Percentiles rank a stretch among this genome's conserved stretches.
phyloP scores from a whole-genome alignment of 2,888 invertebrate genomes.

The Dryococelus australis region DNA sequence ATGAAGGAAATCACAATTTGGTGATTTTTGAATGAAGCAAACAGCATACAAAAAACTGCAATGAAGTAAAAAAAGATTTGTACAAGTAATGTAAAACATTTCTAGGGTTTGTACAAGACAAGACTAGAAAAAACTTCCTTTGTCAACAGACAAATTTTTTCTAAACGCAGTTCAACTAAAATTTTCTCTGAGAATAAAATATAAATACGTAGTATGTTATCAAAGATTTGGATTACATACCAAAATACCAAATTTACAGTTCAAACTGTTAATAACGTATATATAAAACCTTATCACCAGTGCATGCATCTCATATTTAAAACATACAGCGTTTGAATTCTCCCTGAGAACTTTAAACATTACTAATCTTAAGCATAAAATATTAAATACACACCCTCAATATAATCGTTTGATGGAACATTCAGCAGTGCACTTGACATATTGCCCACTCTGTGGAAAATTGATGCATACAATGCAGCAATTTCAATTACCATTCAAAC shows the following conservation, averaged over 20 bases:
- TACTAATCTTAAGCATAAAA: background rate
- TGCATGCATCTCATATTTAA: background rate
- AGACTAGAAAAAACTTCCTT: too few relatives aligned
- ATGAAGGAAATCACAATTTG: too few relatives aligned
- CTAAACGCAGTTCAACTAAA: background rate
- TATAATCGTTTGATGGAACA: background rate
- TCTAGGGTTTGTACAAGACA: too few relatives aligned
- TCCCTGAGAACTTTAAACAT: background rate
- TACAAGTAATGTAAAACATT: too few relatives aligned
- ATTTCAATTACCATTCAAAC: background rate
- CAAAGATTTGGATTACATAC: background rate
- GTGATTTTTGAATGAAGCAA: too few relatives aligned
- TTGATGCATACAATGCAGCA: background rate
- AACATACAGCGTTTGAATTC: background rate
- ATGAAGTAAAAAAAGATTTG: too few relatives aligned
- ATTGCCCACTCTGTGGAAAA: too few relatives aligned
- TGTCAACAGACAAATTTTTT: too few relatives aligned
- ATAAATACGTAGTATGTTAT: background rate
- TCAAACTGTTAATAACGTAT: background rate
- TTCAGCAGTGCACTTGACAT: background rate
- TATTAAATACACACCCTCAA: background rate
- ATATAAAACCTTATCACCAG: background rate
- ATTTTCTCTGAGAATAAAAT: background rate
- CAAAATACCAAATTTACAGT: background rate
- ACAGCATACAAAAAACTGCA: too few relatives aligned